A percentile compares a stretch with the other conserved stretches of the same genome.
Evolutionary conservation across 1,140 invertebrate species (phyloP).

Genomic region (Coptotermes formosanus): DNA sequence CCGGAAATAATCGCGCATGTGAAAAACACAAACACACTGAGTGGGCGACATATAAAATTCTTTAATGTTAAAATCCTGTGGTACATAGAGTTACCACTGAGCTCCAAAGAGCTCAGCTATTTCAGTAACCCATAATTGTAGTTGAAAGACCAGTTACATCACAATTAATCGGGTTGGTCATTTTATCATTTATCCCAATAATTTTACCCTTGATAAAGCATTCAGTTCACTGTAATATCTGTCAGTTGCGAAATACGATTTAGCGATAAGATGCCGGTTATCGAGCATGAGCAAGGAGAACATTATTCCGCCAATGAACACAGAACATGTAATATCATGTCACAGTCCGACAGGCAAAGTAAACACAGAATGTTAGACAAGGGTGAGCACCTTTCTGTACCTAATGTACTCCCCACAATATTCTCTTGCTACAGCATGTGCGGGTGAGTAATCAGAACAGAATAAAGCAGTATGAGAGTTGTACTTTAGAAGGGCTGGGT

Average conservation of each 20-base stretch:
- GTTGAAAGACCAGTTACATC: background rate
- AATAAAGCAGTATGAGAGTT: too few species aligned
- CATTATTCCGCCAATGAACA: constrained; percentile 4
- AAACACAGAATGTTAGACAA: background rate
- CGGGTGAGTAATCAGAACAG: too few species aligned
- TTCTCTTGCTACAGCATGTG: too few species aligned
- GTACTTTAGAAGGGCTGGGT: too few species aligned
- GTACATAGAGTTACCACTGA: too few species aligned
- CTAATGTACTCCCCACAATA: too few species aligned
- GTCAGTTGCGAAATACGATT: background rate
- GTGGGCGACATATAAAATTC: too few species aligned
- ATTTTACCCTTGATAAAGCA: background rate
- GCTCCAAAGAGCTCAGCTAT: too few species aligned
- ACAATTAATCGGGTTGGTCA: background rate
- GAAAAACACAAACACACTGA: too few species aligned
- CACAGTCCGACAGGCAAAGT: background rate
- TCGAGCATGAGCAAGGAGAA: background rate
- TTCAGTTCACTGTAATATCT: background rate
- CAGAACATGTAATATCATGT: background rate
- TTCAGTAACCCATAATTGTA: background rate
- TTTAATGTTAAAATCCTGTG: too few species aligned
- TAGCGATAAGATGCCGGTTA: background rate
- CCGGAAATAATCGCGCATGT: too few species aligned
- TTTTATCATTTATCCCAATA: background rate
- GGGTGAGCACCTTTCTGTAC: background rate